Base-by-base conservation (phyloP, 2,888 invertebrate species). In the Agonopterix arenella region DNA sequence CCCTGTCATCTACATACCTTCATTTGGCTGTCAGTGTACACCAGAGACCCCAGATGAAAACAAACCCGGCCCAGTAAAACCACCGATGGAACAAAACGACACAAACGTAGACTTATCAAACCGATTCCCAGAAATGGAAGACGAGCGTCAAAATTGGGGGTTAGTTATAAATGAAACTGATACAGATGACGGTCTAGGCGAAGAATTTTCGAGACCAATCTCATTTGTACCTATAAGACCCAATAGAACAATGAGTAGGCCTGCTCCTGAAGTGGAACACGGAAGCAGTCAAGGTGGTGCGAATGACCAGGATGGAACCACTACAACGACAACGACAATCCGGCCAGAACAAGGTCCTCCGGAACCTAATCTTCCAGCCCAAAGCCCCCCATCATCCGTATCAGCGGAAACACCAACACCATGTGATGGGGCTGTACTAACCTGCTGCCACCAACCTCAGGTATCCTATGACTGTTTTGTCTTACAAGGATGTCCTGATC, bases 401-500 rank as follows among this genome's bases (percentile, higher is more conserved):
- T 52, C 56, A 44, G 37, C 50, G 7, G 53, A 47, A 45, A 53
- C 61, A 40, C 77, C 78, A 0, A 70, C 63, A 38, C 51, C 56
- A 0, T 85, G 86, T 52, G 85, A 85, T 50, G 66, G 67, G 41
- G 84, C 85, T 0, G 68, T 82, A 1, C 53, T 86, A 2, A 71
- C 70, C 36, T 86, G 86, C 56, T 86, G 86, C 53, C 81, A 79
- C 55, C 68, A 67, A 52, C 56, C 64, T 0, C 60, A 68, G 49
- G 66, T 78, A 2, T 71, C 71, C 1, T 70, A 72, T 49, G 70
- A 75, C 9, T 86, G 85, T 57, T 86, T 86, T 13, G 68, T 60
- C 8, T 45, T 53, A 11, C 71, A 76, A 52, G 83, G 83, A 0
- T 86, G 85, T 48, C 70, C 64, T 8, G 91, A 93, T 71, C 84